Conservation (phyloP, 2,888 invertebrate species). For the Biston stratarius region DNA sequence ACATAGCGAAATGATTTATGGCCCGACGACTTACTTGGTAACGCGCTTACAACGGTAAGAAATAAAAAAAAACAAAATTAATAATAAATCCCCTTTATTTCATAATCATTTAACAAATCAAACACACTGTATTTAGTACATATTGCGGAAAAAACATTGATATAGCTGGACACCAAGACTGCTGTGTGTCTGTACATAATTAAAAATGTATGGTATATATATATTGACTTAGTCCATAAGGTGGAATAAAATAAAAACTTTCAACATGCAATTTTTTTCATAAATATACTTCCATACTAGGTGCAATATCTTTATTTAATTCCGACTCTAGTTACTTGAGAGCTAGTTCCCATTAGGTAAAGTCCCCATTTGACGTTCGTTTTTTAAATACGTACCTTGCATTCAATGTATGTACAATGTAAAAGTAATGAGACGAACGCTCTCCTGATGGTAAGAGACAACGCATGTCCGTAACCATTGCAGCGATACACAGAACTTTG, state of each 20-base stretch:
- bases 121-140: constrained; percentile 34
- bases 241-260: constrained; percentile 26
- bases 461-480: no score
- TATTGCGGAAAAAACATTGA: constrained; percentile 13
- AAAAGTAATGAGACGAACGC: no score
- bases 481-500: no score
- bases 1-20: no score
- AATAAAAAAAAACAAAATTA: constrained; percentile 37
- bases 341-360: no score
- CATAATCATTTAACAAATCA: constrained; percentile 55
- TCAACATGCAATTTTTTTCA: constrained; percentile 33
- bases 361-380: no score
- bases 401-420: no score
- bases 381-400: no score
- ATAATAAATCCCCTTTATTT: constrained; percentile 68
- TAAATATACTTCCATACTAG: constrained; percentile 14
- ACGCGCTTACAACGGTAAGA: no score
- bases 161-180: neutral
- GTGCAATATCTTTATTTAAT: neutral
- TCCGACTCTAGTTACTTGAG: neutral
- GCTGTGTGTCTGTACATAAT: constrained; percentile 11
- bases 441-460: no score
- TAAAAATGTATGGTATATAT: constrained; percentile 6
- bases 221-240: constrained; percentile 33
- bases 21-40: no score